A percentile compares a stretch with the other conserved stretches of the same genome.
Conservation (phyloP, 2,113 vertebrate species). For the Scomber colias region DNA sequence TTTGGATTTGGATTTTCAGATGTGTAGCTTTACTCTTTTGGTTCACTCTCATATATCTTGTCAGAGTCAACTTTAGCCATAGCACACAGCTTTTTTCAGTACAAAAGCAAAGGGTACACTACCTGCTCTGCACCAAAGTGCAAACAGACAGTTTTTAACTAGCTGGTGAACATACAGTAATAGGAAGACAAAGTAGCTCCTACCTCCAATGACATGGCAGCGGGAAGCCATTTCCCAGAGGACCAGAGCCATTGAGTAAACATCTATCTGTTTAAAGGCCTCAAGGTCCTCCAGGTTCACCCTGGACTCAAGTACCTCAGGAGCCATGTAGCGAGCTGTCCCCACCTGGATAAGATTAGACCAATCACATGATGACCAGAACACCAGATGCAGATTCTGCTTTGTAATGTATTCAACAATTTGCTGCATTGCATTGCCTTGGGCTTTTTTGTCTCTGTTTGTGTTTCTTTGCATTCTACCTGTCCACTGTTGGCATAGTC, state of each 20-base stretch:
- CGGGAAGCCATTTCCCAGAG: conserved; percentile 94
- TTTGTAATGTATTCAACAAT: background rate
- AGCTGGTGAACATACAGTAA: no score
- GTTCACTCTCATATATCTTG: no score
- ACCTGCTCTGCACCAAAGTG: no score
- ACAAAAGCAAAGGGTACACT: no score
- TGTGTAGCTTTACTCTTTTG: no score
- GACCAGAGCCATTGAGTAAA: conserved; percentile 93
- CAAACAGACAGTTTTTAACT: no score
- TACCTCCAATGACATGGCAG: conserved; percentile 89
- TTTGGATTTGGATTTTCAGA: no score
- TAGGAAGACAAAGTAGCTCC: conserved; percentile 9
- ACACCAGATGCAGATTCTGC: background rate
- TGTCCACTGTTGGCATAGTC: conserved; percentile 94
- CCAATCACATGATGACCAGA: background rate
- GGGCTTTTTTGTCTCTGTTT: no score
- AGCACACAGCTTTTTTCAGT: no score
- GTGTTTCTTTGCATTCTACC: conserved; percentile 70
- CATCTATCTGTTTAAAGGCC: conserved; percentile 95
- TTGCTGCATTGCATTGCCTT: no score
- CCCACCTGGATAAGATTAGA: conserved; percentile 84
- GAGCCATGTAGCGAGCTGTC: conserved; percentile 94
- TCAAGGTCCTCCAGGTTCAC: conserved; percentile 94
- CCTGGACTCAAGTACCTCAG: conserved; percentile 93
- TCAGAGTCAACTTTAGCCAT: no score